These are phyloP conservation scores for Ethmia dodecea DNA, from an alignment of 2,888 invertebrate genomes.

Conservation along the genomic window DNA sequence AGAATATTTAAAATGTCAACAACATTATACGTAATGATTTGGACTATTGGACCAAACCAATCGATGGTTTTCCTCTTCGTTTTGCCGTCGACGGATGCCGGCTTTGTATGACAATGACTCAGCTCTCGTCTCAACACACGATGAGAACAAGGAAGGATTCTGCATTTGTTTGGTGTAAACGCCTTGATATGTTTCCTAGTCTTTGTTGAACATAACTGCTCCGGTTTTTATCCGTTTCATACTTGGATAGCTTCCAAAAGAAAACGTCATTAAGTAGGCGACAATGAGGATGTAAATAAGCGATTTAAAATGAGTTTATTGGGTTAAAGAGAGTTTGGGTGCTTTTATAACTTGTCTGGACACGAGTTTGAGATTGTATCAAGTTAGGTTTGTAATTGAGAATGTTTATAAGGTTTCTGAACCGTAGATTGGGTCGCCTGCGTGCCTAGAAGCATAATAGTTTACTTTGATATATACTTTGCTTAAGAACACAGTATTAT, in stretches of 20 bases:
- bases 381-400: no score
- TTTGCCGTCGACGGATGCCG: neutral
- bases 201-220: conserved; percentile 34
- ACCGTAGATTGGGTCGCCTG: no score
- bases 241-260: conserved; percentile 46
- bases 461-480: no score
- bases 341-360: conserved; percentile 2
- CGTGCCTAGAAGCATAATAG: no score
- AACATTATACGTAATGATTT: no score
- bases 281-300: conserved; percentile 26
- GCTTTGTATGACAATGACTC: neutral
- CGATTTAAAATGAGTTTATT: conserved; percentile 27
- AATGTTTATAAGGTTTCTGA: no score
- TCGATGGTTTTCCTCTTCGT: neutral
- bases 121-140: no score
- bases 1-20: no score
- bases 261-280: conserved; percentile 19
- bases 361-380: no score
- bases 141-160: conserved; percentile 43
- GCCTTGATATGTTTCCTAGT: conserved; percentile 13
- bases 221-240: conserved; percentile 31
- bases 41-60: no score
- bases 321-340: conserved; percentile 18
- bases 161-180: conserved; percentile 21
- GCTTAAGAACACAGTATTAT: no score